These are phyloP conservation scores for Aldrovandia affinis DNA, from an alignment of 2,797 vertebrate species.

Conservation along the genomic window DNA sequence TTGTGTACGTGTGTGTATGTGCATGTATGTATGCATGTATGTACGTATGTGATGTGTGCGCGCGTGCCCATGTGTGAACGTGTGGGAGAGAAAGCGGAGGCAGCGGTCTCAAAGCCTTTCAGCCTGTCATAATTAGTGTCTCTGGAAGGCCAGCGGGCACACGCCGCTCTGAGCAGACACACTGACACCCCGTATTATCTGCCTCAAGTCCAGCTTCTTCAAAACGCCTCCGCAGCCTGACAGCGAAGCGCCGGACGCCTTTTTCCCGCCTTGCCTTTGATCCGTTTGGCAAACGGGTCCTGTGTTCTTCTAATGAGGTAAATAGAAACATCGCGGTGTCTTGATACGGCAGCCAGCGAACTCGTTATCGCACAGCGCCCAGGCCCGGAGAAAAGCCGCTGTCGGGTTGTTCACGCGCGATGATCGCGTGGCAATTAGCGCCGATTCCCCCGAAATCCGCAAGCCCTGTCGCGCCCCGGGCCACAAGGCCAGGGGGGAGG, in stretches of 20 bases:
- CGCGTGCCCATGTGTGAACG: neutral
- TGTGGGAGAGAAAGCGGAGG: constrained; percentile 16
- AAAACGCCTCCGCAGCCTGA: constrained; percentile 51
- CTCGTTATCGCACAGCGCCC: neutral
- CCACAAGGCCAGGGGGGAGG: neutral
- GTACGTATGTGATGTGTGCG: constrained; percentile 20
- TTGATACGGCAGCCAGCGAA: neutral
- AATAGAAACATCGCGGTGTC: neutral
- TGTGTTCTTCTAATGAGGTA: constrained; percentile 34
- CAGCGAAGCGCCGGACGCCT: constrained; percentile 47
- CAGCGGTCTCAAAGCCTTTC: constrained; percentile 37
- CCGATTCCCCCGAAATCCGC: constrained; percentile 51
- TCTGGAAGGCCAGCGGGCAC: constrained; percentile 47
- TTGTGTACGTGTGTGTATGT: constrained; percentile 4
- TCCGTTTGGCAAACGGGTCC: constrained; percentile 59
- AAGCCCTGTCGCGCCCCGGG: neutral
- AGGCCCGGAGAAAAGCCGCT: constrained; percentile 43
- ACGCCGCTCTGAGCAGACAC: constrained; percentile 40
- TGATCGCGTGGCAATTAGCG: constrained; percentile 58
- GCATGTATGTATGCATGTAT: too few species aligned
- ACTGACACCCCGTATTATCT: constrained; percentile 34
- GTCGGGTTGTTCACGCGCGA: constrained; percentile 60
- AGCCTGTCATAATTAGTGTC: constrained; percentile 47
- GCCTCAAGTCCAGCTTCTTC: constrained; percentile 39
- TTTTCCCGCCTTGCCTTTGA: constrained; percentile 49